These are phyloP conservation scores for Phengaris arion DNA, from an alignment of 2,888 invertebrate genomes.

Conservation along the genomic window DNA sequence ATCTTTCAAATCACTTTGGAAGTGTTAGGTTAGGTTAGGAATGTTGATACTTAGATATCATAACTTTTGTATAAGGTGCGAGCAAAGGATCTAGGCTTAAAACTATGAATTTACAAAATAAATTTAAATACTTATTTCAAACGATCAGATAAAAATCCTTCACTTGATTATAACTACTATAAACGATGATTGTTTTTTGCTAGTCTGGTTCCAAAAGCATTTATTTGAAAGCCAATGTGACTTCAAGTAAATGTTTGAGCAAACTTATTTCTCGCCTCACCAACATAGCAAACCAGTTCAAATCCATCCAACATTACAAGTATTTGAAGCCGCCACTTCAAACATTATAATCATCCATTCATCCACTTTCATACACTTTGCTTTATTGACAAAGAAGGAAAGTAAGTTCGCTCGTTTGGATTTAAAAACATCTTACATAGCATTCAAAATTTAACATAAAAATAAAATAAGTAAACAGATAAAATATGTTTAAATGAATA, in stretches of 20 bases:
- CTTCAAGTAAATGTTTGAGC: slow-evolving; percentile 13
- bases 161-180: too few relatives aligned
- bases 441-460: background rate
- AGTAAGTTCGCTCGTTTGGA: slow-evolving; percentile 29
- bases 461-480: background rate
- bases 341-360: slow-evolving; percentile 48
- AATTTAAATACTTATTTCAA: too few relatives aligned
- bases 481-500: background rate
- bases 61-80: background rate
- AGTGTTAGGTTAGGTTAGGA: background rate
- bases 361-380: slow-evolving; percentile 44
- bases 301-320: slow-evolving; percentile 38
- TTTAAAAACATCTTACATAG: background rate
- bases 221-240: background rate
- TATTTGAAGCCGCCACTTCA: slow-evolving; percentile 67
- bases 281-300: slow-evolving; percentile 24
- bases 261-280: slow-evolving; percentile 29
- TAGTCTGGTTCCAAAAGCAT: background rate
- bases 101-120: background rate
- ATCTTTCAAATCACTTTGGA: slow-evolving; percentile 4
- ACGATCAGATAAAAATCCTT: too few relatives aligned
- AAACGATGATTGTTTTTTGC: too few relatives aligned
- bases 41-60: background rate
- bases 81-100: slow-evolving; percentile 20
- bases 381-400: slow-evolving; percentile 41